Evolutionary conservation across 2,888 invertebrate genomes (phyloP).

Genomic region (Dryadula phaetusa): DNA sequence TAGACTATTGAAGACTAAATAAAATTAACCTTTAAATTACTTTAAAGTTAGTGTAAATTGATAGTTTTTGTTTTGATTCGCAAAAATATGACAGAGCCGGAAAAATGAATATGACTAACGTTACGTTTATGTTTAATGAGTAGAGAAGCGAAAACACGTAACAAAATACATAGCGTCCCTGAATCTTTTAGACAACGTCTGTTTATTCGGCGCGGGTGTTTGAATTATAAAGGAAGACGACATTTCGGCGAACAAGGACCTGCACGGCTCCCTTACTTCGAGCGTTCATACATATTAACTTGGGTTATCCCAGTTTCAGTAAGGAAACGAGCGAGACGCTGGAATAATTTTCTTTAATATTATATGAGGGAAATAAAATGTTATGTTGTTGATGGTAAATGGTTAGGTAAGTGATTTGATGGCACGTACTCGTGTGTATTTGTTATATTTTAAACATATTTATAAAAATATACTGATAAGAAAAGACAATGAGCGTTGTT

Average conservation of each 20-base stretch:
- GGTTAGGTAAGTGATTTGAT: conserved; percentile 10
- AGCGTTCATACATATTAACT: conserved; percentile 80
- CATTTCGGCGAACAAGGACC: conserved; percentile 60
- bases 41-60: not conserved
- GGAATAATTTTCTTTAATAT: conserved; percentile 38
- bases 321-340: conserved; percentile 34
- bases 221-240: conserved; percentile 75
- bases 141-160: conserved; percentile 43
- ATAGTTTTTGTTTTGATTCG: not conserved
- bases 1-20: too few species aligned
- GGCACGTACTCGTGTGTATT: not conserved
- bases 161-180: conserved; percentile 50
- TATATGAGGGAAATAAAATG: conserved; percentile 30
- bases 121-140: conserved; percentile 31
- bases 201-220: conserved; percentile 74
- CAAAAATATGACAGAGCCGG: not conserved
- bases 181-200: conserved; percentile 74
- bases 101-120: not conserved
- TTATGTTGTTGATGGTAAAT: conserved; percentile 4
- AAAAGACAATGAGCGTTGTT: too few species aligned
- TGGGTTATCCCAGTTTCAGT: conserved; percentile 46
- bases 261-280: conserved; percentile 32
- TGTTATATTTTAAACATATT: not conserved
- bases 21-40: too few species aligned
- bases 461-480: too few species aligned